phyloP scores from a whole-genome alignment of 1,140 invertebrate species.

The Aethina tumida region DNA sequence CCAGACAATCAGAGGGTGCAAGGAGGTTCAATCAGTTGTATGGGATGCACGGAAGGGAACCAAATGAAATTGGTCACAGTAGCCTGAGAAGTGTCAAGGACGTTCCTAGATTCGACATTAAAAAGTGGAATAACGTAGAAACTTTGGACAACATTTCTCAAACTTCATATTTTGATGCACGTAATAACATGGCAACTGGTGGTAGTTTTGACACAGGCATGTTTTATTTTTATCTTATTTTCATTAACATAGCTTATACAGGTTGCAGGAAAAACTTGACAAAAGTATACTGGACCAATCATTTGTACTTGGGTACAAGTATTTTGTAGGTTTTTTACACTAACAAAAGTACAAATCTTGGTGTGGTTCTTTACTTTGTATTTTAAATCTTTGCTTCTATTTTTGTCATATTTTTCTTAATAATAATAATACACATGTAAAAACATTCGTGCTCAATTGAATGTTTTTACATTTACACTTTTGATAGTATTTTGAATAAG shows the following conservation, averaged over 20 bases:
- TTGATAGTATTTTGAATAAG: no score
- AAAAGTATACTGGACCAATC: no score
- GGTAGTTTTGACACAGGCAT: constrained; percentile 32
- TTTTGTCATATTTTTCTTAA: no score
- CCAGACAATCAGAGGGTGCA: constrained; percentile 12
- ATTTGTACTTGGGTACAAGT: no score
- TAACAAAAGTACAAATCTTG: no score
- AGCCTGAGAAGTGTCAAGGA: constrained; percentile 23
- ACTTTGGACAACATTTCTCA: constrained; percentile 24
- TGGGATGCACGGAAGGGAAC: constrained; percentile 25
- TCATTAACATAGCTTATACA: not conserved
- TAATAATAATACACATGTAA: no score
- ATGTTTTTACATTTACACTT: no score
- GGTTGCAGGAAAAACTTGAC: no score
- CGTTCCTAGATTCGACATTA: constrained; percentile 26
- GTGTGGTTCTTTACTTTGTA: no score
- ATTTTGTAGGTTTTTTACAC: no score
- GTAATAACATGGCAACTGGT: constrained; percentile 25
- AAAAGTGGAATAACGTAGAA: constrained; percentile 29
- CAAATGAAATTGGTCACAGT: constrained; percentile 15
- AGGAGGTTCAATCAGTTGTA: constrained; percentile 21
- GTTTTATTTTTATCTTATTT: constrained; percentile 16
- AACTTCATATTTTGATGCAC: constrained; percentile 13
- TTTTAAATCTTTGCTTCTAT: no score
- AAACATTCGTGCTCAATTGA: no score